Base-by-base conservation (phyloP, 2,888 invertebrate genomes). In the Agriotes lineatus region DNA sequence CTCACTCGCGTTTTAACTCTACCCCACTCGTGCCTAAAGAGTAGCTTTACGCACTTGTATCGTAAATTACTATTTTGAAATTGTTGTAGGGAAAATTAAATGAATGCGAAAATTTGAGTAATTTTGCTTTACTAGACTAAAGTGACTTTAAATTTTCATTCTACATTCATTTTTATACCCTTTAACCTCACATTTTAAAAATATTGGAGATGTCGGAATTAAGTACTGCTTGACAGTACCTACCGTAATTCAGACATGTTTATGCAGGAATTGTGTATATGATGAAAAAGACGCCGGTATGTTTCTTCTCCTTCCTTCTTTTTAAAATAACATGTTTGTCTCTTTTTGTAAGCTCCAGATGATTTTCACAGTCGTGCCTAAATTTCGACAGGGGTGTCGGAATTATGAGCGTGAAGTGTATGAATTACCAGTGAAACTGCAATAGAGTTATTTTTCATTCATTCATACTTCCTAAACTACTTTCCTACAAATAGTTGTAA, bases 321-420 rank as follows among this genome's bases (percentile, higher is more conserved):
- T n/a, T n/a, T 33, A 7, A n/a, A 33, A 33, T 33, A 33, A 1
- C 33, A 33, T 33, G n/a, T 33, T 33, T 7, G 1, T 33, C 9
- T 33, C 33, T 33, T 33, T 5, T 33, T 1, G 10, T 33, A 33
- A 10, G n/a, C n/a, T 33, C 3, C 6, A 33, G 2, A 10, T 33
- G 10, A 4, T 33, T 33, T 33, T 33, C 9, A n/a, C 10, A 9
- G n/a, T 33, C 33, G 1, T 33, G 52, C 30, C 52, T 1, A 22
- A 30, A 52, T 22, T 52, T 30, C 52, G 52, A 52, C 52, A 52
- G 14, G 52, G 30, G 52, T 52, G 52, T 30, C 30, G 6, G 22
- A 9, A 22, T 52, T 25, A 52, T 12, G 30, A 10, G 16, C 25
- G 5, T 30, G 10, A 33, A 33, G 19, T 20, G 52, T 52, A 25